phyloP scores from a whole-genome alignment of 2,113 vertebrate species.

The Furnarius figulus region DNA sequence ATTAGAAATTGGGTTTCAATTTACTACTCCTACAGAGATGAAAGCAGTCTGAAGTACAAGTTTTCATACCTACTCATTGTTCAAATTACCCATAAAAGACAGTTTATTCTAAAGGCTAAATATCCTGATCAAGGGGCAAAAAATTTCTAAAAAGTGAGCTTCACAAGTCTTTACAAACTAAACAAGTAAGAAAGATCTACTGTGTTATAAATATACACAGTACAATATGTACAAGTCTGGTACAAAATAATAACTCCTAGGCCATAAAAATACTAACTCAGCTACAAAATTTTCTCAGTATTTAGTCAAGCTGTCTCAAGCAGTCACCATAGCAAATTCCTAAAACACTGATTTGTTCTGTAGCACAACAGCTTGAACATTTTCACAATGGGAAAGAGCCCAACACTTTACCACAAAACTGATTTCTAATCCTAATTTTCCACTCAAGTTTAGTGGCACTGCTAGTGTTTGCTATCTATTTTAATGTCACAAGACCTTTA shows the following conservation, averaged over 20 bases:
- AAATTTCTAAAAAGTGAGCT: neutral
- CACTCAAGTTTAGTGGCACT: neutral
- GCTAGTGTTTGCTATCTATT: conserved; percentile 13
- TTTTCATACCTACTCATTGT: conserved; percentile 15
- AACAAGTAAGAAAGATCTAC: conserved; percentile 40
- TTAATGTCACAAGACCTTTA: neutral
- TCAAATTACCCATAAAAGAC: conserved; percentile 41
- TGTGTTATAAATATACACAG: conserved; percentile 41
- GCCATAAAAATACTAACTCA: conserved; percentile 76
- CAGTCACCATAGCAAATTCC: conserved; percentile 55
- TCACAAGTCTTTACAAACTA: conserved; percentile 52
- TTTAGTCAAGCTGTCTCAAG: conserved; percentile 43
- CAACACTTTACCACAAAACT: conserved; percentile 13
- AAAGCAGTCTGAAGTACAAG: conserved; percentile 49
- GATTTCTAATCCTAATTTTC: neutral
- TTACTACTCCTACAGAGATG: conserved; percentile 37
- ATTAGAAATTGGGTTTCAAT: conserved; percentile 58
- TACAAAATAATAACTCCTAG: conserved; percentile 71
- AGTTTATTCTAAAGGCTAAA: conserved; percentile 23
- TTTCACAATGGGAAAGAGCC: conserved; percentile 40
- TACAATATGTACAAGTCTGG: conserved; percentile 61
- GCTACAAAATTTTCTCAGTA: conserved; percentile 67
- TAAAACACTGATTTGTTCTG: conserved; percentile 52
- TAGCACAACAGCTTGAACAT: conserved; percentile 30
- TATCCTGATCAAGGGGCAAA: neutral